Base-by-base conservation (phyloP, 1,140 invertebrate genomes). In the Drosophila pallidifrons region DNA sequence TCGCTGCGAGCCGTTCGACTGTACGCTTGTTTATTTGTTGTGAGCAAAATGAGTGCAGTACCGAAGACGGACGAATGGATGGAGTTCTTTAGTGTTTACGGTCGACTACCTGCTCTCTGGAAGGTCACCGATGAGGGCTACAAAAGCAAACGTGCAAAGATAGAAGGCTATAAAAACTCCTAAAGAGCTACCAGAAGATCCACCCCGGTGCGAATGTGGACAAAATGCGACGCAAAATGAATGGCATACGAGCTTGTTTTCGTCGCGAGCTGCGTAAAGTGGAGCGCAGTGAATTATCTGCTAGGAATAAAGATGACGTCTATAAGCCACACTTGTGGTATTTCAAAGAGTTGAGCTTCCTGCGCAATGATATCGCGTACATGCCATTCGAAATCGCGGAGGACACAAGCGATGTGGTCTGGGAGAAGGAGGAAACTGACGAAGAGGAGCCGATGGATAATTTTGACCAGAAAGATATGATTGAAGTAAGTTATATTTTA, bases 271-370 rank as follows among this genome's bases (percentile, higher is more conserved):
- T 70, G 41, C 64, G 72, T 5, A 68, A 52, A n/a, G 76, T 75
- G 7, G 43, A 71, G 46, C 35, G 51, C 3, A 70, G 65, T 54
- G 55, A 75, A 16, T 5, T 20, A 16, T 3, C 5, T 0, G 43
- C 46, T 1, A 13, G 28, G 10, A 11, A 4, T 1, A 32, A 16
- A n/a, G 13, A 32, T 1, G 49, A 77, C 0, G 10, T 77, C 1
- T 68, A 74, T 15, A 63, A 68, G 38, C 75, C 75, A 1, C 47
- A 66, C 1, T 38, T 77, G 55, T 77, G 75, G 75, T 77, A 77
- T n/a, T 77, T 46, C 63, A 49, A 49, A 3, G 41, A 74, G 1
- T 8, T 77, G 15, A 32, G 7, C 35, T 74, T 77, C 20, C 38
- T 74, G 28, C 58, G 63, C 28, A 5, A 35, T 11, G 30, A 61